Base-by-base conservation (phyloP, 2,113 vertebrate species). In the Cichladusa arquata region DNA sequence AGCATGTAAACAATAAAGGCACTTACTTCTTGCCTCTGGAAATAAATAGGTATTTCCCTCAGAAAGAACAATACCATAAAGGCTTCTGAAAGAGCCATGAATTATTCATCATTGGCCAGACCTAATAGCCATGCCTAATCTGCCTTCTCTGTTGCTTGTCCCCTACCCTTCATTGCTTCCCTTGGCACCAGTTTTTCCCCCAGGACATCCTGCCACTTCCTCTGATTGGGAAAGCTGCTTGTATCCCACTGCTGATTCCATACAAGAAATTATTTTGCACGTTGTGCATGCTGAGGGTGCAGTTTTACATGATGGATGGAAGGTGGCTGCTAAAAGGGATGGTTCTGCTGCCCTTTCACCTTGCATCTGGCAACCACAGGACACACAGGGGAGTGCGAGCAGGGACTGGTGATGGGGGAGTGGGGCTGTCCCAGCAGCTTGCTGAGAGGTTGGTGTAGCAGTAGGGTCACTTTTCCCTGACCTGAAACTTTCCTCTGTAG, bases 371-470 rank as follows among this genome's bases (percentile, higher is more conserved):
- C 65, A 51, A 2, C 38, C 45, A 19, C 11, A 14, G 76, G 36
- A 20, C 44, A 31, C 2, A 0, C 10, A 6, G 36, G 34, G 33
- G 2, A 0, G 0, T 8, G 9, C 7, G 15, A 58, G 57, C 50
- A n/a, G 67, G 48, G 26, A 72, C 3, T 15, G 31, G 25, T 36
- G 69, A 10, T 9, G 24, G 3, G 71, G 53, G 33, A 77, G 22
- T 6, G 2, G 26, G 31, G 4, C 51, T 57, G 72, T 24, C 42
- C 19, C 58, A 77, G 44, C 58, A 70, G 19, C 38, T 60, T 58
- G 51, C n/a, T 3, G 0, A 53, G 61, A 65, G 62, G 24, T 25
- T 40, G 36, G 5, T 28, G 26, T 18, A n/a, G 38, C 2, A 1
- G 8, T 16, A 19, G 54, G 26, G 19, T 60, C 5, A 0, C 38